Percentiles rank a stretch among this genome's conserved stretches.
Evolutionary conservation across 2,113 vertebrate genomes (phyloP).

Genomic region (Cryptomyrus ogoouensis): DNA sequence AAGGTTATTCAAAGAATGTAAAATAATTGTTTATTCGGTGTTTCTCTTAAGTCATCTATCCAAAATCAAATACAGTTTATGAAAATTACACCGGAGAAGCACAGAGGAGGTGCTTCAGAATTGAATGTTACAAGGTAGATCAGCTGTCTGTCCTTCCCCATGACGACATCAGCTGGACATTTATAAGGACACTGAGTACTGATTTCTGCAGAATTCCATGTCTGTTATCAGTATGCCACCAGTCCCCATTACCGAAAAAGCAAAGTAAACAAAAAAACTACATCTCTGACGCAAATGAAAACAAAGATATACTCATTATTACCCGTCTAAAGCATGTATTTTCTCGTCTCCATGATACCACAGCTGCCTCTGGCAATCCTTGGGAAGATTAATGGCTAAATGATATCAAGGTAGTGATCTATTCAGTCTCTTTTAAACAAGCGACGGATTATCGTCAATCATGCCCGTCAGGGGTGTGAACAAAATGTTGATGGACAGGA

Average conservation of each 20-base stretch:
- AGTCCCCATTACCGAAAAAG: slow-evolving; percentile 36
- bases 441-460: slow-evolving; percentile 41
- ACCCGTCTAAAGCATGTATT: slow-evolving; percentile 33
- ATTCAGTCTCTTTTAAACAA: slow-evolving; percentile 32
- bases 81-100: not conserved
- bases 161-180: not conserved
- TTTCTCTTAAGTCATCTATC: not conserved
- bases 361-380: not conserved
- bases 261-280: slow-evolving; percentile 55
- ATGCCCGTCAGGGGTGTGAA: slow-evolving; percentile 27
- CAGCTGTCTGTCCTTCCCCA: not conserved
- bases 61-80: not conserved
- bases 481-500: slow-evolving; percentile 43
- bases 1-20: not conserved
- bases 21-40: not conserved
- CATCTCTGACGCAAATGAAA: slow-evolving; percentile 56
- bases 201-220: not conserved
- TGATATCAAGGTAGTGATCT: slow-evolving; percentile 25
- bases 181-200: not conserved
- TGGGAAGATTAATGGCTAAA: slow-evolving; percentile 17
- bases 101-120: not conserved
- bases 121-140: not conserved
- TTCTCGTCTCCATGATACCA: not conserved
- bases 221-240: slow-evolving; percentile 62
- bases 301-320: slow-evolving; percentile 43